These are phyloP conservation scores for Diorhabda sublineata DNA, from an alignment of 1,140 invertebrate genomes.

Conservation along the genomic window DNA sequence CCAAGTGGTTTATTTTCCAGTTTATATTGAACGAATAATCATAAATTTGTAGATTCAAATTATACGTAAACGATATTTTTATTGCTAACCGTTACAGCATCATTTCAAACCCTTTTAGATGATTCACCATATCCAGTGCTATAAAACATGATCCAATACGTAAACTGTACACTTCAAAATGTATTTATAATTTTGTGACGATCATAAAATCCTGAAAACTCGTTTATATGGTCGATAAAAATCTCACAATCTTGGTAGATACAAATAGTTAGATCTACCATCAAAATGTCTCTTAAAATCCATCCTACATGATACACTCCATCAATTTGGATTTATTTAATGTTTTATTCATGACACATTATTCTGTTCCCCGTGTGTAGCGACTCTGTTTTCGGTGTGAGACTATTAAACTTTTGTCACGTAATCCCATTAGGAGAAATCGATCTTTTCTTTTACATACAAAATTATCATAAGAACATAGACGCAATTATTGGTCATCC, in stretches of 20 bases:
- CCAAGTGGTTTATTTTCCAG: no score
- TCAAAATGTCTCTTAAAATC: background rate
- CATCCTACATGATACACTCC: slow-evolving; percentile 1
- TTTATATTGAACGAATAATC: no score
- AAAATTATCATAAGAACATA: no score
- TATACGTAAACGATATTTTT: no score
- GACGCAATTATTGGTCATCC: no score
- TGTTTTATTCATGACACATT: slow-evolving; percentile 2
- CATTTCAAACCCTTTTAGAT: background rate
- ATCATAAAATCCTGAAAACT: background rate
- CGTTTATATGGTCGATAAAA: slow-evolving; percentile 1
- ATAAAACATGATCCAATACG: background rate
- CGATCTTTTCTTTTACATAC: background rate
- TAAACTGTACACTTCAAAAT: background rate
- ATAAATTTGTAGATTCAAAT: no score
- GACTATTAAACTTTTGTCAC: background rate
- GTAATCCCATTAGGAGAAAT: background rate
- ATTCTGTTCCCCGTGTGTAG: background rate
- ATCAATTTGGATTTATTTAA: slow-evolving; percentile 1
- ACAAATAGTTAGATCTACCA: background rate
- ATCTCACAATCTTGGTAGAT: background rate
- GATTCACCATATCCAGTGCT: background rate
- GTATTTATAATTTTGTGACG: slow-evolving; percentile 3
- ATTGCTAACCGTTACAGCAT: no score
- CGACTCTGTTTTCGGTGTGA: background rate